Evolutionary conservation across 2,797 vertebrate species (phyloP), one percentile per base, ranked within the genome.

Genomic region (Stomatorhinus walkeri): DNA sequence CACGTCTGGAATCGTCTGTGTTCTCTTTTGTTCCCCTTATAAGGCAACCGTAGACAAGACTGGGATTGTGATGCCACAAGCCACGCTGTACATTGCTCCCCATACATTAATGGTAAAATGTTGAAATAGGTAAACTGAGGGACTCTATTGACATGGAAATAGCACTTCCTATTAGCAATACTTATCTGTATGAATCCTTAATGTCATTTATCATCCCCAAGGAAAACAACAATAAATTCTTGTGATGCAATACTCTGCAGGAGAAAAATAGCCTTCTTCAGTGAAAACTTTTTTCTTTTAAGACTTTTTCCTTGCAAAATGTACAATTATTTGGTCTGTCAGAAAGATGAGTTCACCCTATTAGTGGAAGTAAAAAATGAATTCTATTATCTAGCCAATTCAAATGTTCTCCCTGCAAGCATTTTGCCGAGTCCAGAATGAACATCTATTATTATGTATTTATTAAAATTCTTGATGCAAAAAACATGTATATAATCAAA

Each of bases 271-370:
- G 32, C 14, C 14, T 40, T 76, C 32, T 76, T 40, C 32, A 40
- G 40, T 81, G 76, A 81, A 76, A 81, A 81, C 40, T 81, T 81
- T 14, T 81, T 81, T 46, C 40, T 46, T 81, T 46, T 81, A 46
- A 4, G 76, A 46, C 40, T 81, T 81, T n/a, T 81, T 81, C 32
- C 28, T 43, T 81, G 40, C 76, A 46, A 81, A 81, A 81, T 81
- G 16, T 46, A 46, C 40, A 81, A 81, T 81, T 81, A 81, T 81
- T 81, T 81, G 76, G 19, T 43, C 36, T 81, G 76, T 81, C 76
- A 81, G 40, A 81, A 81, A 81, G 76, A 81, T 81, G 76, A 81
- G 76, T 81, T 81, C 76, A 46, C 19, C 76, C 76, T 81, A 81
- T 81, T 81, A 81, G 36, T 19, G 4, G 32, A 81, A 46, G 40